A percentile compares a stretch with the other conserved stretches of the same genome.
Evolutionary conservation across 2,113 vertebrate species (phyloP).

Genomic region (Limnothrissa miodon): DNA sequence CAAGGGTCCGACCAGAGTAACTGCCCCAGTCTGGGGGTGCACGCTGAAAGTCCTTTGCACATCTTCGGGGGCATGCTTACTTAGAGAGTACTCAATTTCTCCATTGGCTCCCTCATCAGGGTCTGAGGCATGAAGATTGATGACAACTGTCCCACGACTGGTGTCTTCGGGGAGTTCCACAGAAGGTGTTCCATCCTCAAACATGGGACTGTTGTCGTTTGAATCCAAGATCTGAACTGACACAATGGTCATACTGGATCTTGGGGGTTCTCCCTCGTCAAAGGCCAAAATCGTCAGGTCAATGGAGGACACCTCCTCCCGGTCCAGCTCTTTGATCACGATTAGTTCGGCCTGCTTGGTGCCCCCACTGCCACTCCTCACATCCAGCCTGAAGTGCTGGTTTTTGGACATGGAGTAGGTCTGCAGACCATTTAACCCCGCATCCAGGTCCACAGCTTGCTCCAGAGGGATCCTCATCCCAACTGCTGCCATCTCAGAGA

Average conservation of each 20-base stretch:
- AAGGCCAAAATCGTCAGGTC: conserved; percentile 78
- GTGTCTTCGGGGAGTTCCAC: conserved; percentile 82
- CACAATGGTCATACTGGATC: conserved; percentile 81
- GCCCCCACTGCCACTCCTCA: conserved; percentile 71
- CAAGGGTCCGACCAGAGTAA: conserved; percentile 72
- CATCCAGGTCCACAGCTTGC: conserved; percentile 79
- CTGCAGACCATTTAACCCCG: conserved; percentile 76
- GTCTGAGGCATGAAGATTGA: conserved; percentile 82
- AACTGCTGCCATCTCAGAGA: conserved; percentile 82
- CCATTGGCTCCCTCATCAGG: conserved; percentile 89
- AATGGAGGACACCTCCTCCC: conserved; percentile 80
- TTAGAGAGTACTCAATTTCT: conserved; percentile 86
- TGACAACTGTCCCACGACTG: conserved; percentile 75
- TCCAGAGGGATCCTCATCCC: conserved; percentile 85
- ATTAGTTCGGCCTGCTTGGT: conserved; percentile 80
- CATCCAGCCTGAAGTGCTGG: conserved; percentile 84
- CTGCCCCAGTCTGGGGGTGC: conserved; percentile 71
- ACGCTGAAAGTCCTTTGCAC: conserved; percentile 80
- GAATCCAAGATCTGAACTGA: conserved; percentile 85
- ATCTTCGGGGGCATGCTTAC: conserved; percentile 73
- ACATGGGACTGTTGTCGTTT: conserved; percentile 90
- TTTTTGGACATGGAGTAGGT: conserved; percentile 81
- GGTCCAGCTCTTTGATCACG: conserved; percentile 84
- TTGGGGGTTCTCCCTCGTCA: conserved; percentile 82
- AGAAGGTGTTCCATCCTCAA: conserved; percentile 74